Percentiles rank a stretch among this genome's conserved stretches.
Conservation (phyloP, 2,113 vertebrate species). For the Anhinga rufa region DNA sequence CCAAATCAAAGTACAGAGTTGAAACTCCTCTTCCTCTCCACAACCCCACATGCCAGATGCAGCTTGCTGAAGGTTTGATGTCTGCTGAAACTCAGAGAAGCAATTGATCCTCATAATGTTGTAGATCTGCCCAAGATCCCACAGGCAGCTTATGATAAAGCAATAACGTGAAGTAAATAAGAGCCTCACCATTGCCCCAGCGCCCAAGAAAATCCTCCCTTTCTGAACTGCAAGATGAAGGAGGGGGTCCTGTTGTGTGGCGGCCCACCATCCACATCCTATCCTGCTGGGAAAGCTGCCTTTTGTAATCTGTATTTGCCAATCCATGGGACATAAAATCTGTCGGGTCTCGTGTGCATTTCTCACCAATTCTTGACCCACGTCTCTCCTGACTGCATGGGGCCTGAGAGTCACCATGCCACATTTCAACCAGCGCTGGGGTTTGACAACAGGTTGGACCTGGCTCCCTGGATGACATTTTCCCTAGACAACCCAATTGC, state of each 20-base stretch:
- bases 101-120: neutral
- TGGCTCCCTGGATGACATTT: neutral
- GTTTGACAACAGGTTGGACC: neutral
- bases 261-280: neutral
- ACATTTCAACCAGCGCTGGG: neutral
- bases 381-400: neutral
- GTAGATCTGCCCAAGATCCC: neutral
- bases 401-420: neutral
- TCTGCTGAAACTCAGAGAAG: neutral
- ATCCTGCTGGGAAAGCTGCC: neutral
- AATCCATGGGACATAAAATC: neutral
- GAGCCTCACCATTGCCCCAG: neutral
- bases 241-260: neutral
- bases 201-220: no score
- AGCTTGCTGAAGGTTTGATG: neutral
- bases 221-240: neutral
- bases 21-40: neutral
- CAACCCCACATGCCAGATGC: no score
- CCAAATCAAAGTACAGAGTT: neutral
- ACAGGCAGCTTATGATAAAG: neutral
- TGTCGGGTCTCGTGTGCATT: neutral
- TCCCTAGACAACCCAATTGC: neutral
- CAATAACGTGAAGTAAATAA: rapidly evolving
- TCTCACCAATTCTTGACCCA: neutral
- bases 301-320: neutral